These are phyloP conservation scores for Oligia fasciuncula DNA, from an alignment of 2,888 invertebrate genomes.

Conservation along the genomic window DNA sequence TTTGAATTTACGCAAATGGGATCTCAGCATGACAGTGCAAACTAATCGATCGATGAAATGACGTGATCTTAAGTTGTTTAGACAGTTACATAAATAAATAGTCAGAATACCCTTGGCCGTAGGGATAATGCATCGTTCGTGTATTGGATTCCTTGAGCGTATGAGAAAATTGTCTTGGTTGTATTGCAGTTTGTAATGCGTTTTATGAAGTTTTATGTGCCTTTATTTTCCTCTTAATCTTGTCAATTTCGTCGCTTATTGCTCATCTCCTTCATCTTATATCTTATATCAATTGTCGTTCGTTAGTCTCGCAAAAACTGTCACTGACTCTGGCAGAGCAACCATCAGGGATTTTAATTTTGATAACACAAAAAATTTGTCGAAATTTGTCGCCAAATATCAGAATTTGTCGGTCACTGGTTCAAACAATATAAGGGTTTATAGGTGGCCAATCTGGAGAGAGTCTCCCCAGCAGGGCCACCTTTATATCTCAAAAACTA, in stretches of 20 bases:
- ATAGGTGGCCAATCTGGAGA: too few species aligned
- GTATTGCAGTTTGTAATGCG: slow-evolving; percentile 11
- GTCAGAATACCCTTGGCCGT: neutral
- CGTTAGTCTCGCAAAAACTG: too few species aligned
- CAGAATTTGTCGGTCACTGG: too few species aligned
- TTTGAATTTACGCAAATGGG: slow-evolving; percentile 38
- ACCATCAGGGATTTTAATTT: too few species aligned
- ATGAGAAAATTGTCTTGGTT: slow-evolving; percentile 1
- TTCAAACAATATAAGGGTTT: too few species aligned
- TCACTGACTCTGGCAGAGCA: too few species aligned
- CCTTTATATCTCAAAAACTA: too few species aligned
- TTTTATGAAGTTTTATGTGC: slow-evolving; percentile 13
- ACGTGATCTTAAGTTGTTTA: slow-evolving; percentile 24
- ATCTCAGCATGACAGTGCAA: slow-evolving; percentile 31
- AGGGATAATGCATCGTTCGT: slow-evolving; percentile 4
- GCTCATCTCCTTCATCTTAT: neutral
- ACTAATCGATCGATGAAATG: slow-evolving; percentile 39
- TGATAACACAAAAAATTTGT: too few species aligned
- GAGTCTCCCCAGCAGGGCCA: too few species aligned
- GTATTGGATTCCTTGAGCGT: neutral
- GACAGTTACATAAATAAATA: neutral
- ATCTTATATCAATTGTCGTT: neutral
- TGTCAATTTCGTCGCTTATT: neutral
- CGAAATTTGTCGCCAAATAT: too few species aligned
- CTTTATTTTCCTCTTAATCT: neutral